phyloP scores from a whole-genome alignment of 2,113 vertebrate species.

The Petrocephalus microphthalmus region DNA sequence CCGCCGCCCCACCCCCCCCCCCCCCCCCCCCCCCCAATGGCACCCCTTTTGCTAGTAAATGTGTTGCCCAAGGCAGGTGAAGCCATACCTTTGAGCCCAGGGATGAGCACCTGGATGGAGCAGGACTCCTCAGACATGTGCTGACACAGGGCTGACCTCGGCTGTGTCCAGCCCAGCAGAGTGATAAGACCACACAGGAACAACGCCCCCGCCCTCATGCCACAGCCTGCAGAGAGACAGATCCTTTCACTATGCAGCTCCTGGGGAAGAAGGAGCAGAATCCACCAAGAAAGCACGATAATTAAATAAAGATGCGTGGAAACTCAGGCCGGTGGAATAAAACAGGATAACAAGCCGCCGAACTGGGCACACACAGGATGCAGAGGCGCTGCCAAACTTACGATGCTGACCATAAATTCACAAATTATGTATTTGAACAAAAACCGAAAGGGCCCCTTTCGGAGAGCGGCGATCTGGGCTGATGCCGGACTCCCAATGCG shows the following conservation, averaged over 20 bases:
- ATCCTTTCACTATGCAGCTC: constrained; percentile 28
- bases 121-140: constrained; percentile 80
- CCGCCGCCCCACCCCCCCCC: too few relatives aligned
- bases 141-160: constrained; percentile 65
- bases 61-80: neutral
- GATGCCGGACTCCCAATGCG: neutral
- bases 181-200: constrained; percentile 59
- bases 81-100: constrained; percentile 84
- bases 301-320: neutral
- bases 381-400: neutral
- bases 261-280: neutral
- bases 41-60: neutral
- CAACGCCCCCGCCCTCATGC: constrained; percentile 69
- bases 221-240: constrained; percentile 53
- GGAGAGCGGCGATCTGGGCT: neutral
- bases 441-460: neutral
- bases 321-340: neutral
- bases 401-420: neutral
- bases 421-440: neutral
- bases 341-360: neutral
- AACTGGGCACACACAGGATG: neutral
- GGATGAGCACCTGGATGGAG: constrained; percentile 91
- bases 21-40: neutral
- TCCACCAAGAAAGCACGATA: neutral
- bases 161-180: constrained; percentile 67